Evolutionary conservation across 2,888 invertebrate genomes (phyloP).

Genomic region (Arrhopalites spinosus): DNA sequence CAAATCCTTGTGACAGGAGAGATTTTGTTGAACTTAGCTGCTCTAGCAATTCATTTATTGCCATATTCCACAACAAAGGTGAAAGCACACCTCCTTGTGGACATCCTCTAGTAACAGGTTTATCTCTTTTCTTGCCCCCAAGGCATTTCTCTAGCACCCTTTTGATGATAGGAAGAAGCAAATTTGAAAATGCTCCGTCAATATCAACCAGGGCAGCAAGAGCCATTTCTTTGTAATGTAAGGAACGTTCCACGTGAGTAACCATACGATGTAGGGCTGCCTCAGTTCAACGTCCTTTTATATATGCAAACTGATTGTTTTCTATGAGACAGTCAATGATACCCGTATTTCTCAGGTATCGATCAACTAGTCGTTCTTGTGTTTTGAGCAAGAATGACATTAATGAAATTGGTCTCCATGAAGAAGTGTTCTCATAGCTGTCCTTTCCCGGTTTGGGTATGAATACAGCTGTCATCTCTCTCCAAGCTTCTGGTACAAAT

Average conservation of each 20-base stretch:
- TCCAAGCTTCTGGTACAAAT: constrained; percentile 3
- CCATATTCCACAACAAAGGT: constrained; percentile 56
- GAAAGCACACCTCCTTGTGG: constrained; percentile 57
- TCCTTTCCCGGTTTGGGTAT: constrained; percentile 42
- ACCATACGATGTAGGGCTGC: constrained; percentile 36
- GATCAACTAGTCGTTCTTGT: constrained; percentile 38
- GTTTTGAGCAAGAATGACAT: constrained; percentile 43
- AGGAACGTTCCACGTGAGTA: background rate
- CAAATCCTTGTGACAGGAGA: constrained; percentile 40
- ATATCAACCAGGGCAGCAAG: constrained; percentile 52
- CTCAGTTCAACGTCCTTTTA: constrained; percentile 37
- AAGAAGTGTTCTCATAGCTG: constrained; percentile 21
- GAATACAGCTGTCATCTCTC: constrained; percentile 26
- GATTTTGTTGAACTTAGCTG: constrained; percentile 27
- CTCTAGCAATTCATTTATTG: constrained; percentile 53
- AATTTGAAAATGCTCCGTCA: constrained; percentile 56
- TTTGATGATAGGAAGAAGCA: constrained; percentile 39
- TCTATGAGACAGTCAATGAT: background rate
- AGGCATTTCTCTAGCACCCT: constrained; percentile 19
- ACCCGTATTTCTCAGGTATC: constrained; percentile 2
- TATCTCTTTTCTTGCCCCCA: background rate
- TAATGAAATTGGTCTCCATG: constrained; percentile 42
- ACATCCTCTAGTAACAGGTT: constrained; percentile 49
- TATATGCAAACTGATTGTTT: constrained; percentile 38
- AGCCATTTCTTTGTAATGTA: constrained; percentile 36